Conservation (phyloP, 2,113 vertebrate species). For the Morone chrysops region DNA sequence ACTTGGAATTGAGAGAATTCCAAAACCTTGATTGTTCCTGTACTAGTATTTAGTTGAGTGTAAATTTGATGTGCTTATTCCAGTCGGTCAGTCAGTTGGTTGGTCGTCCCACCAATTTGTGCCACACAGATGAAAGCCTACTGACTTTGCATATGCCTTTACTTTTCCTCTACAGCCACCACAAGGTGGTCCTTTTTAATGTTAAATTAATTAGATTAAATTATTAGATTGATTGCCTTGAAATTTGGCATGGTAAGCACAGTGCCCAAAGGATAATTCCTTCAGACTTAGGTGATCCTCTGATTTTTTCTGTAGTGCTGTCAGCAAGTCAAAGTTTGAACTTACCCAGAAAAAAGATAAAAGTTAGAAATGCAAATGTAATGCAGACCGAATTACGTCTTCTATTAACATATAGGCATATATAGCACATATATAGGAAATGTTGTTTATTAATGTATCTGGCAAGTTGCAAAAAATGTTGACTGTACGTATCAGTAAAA, state of each 20-base stretch:
- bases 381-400: no score
- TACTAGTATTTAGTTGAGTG: background rate
- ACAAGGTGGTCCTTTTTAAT: background rate
- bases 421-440: no score
- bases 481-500: no score
- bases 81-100: background rate
- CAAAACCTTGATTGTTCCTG: background rate
- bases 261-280: background rate
- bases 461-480: no score
- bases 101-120: background rate
- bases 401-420: no score
- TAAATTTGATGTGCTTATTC: background rate
- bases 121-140: no score
- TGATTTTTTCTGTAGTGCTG: background rate
- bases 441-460: no score
- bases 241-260: background rate
- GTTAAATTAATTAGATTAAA: background rate
- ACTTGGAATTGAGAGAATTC: constrained; percentile 3
- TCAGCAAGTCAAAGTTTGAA: background rate
- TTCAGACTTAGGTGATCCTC: background rate
- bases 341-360: no score
- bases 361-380: no score
- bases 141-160: background rate
- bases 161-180: no score
- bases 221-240: background rate